Base-by-base conservation (phyloP, 2,113 vertebrate genomes). In the Aptenodytes forsteri region DNA sequence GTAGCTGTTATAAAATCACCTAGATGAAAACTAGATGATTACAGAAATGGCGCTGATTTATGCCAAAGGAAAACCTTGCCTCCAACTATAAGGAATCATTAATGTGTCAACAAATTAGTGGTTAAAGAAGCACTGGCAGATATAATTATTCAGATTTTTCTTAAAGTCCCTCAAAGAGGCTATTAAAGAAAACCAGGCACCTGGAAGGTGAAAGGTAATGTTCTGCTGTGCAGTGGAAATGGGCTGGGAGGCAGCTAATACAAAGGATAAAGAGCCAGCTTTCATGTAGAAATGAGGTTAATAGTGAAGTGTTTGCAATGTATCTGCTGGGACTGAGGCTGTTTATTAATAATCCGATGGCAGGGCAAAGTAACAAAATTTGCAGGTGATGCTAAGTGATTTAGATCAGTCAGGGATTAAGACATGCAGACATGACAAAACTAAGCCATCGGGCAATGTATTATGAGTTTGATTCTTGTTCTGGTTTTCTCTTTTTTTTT, bases 21-120 rank as follows among this genome's bases (percentile, higher is more conserved):
- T 89, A 91, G 69, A 95, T 87, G 81, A 84, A 96, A 92, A 91
- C 72, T 22, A 92, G 81, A 91, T 92, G 30, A 93, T 95, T 96
- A 65, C 54, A 82, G 78, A 72, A 91, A 59, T 1, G 4, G 25
- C 5, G 2, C 34, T 91, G 66, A 89, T 92, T 93, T 97, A 81
- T 87, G 52, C 21, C 49, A 89, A 83, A 91, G 56, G 49, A 92
- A 94, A 95, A 87, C 25, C 67, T 95, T 84, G 40, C 30, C 93
- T 79, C 70, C 56, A 92, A 64, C 32, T 62, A 16, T 30, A 87
- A 61, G 25, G 77, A 61, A 50, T 87, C 34, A 82, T 69, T 94
- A 92, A 87, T 69, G 44, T 79, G 72, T 76, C 89, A 91, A 84
- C 56, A 79, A 94, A 96, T 96, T 84, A 95, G 56, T 66, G n/a